Evolutionary conservation across 2,888 invertebrate genomes (phyloP), one percentile per base, ranked within the genome.

Genomic region (Campoletis raptor): DNA sequence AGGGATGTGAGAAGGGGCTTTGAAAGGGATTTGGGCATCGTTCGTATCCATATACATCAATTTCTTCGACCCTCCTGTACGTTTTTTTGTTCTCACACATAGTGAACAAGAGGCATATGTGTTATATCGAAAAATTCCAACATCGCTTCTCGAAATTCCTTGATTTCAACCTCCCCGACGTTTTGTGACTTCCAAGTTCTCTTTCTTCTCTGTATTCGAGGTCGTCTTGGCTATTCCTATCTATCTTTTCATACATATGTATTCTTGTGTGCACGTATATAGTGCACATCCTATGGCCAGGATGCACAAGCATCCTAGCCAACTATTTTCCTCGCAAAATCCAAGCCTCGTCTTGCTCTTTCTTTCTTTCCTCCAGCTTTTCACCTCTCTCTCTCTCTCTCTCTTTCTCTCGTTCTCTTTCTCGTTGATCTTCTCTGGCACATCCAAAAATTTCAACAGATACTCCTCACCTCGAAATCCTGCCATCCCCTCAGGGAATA

Each of bases 401-500:
- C 45, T n/a, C 42, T 24, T 15, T 24, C 8, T 72, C 18, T 30
- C 52, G 45, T 42, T 57, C 64, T 76, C 45, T 57, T 30, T 21
- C 40, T 45, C 61, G 45, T 54, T 12, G 70, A 57, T 70, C 36
- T 61, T 48, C 77, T 52, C 45, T 73, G 45, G 70, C 54, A 52
- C 70, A 57, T 24, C 57, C 83, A 42, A 64, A 78, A 74, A 84
- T 82, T 85, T 72, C 52, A 74, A 74, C 52, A 54, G 48, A 81
- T 79, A 81, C 48, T 81, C 54, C 57, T 72, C 57, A 76, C 54
- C 84, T 81, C 72, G 52, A 72, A 78, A 79, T 78, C 52, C 64
- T 76, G 64, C 57, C 64, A 69, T 66, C n/a, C 77, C 82, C 86
- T 73, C 67, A 77, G 88, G 84, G 80, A 84, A 88, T 88, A 88